Percentiles rank a stretch among this genome's conserved stretches.
Evolutionary conservation across 2,113 vertebrate genomes (phyloP).

Genomic region (Cochlearius cochlearius): DNA sequence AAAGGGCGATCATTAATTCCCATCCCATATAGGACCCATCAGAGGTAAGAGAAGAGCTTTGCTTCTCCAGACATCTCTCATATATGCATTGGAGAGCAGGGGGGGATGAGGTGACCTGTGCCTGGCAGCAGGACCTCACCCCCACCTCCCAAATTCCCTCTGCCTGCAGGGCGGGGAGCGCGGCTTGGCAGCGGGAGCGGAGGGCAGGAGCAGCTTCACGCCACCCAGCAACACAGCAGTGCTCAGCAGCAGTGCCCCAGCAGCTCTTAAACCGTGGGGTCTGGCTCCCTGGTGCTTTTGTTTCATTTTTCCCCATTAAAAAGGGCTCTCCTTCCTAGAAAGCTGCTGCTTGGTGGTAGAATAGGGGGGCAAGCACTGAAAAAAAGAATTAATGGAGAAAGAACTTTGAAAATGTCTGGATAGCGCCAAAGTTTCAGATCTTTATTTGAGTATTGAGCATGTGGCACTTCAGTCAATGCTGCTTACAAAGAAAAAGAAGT

Average conservation of each 20-base stretch:
- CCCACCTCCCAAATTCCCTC: not conserved
- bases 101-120: not conserved
- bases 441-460: not conserved
- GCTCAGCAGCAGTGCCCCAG: not conserved
- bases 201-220: not conserved
- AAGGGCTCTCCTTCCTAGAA: not conserved
- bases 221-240: not conserved
- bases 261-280: not conserved
- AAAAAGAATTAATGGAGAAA: not conserved
- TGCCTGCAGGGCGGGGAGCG: not conserved
- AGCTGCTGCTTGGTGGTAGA: not conserved
- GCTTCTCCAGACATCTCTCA: not conserved
- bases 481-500: not conserved
- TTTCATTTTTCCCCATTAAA: not conserved
- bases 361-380: not conserved
- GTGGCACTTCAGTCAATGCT: not conserved
- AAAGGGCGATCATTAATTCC: fast-evolving
- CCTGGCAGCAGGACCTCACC: not conserved
- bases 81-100: fast-evolving
- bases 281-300: fast-evolving
- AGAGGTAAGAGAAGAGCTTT: not conserved
- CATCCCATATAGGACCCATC: fast-evolving
- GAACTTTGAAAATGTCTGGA: not conserved
- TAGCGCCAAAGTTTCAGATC: not conserved
- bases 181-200: fast-evolving